Percentiles rank a stretch among this genome's conserved stretches.
These are phyloP conservation scores for Cariama cristata DNA, from an alignment of 2,113 vertebrate species.

Conservation along the genomic window DNA sequence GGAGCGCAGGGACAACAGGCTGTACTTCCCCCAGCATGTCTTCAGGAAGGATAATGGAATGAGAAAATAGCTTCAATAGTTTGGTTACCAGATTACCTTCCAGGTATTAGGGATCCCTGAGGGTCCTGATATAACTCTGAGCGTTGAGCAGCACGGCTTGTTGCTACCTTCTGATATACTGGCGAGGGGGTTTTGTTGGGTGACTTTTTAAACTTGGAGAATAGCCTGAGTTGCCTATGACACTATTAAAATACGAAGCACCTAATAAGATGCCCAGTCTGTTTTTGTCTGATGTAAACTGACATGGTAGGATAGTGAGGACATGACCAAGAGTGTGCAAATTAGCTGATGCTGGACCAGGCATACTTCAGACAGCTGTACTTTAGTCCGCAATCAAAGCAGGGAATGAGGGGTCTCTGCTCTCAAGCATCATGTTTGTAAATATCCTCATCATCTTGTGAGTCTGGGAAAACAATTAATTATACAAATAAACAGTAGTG, in stretches of 20 bases:
- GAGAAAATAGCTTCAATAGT: background rate
- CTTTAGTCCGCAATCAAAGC: background rate
- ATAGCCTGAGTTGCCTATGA: background rate
- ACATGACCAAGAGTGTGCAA: background rate
- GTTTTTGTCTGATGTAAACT: background rate
- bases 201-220: background rate
- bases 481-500: background rate
- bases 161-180: background rate
- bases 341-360: background rate
- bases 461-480: background rate
- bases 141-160: background rate
- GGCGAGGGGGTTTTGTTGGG: background rate
- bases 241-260: background rate
- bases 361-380: background rate
- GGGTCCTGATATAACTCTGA: too few relatives aligned
- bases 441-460: background rate
- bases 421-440: background rate
- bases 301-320: background rate
- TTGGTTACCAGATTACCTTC: background rate
- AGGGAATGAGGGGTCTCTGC: background rate
- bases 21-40: background rate
- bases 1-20: background rate
- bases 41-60: background rate
- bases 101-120: background rate
- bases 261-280: background rate